Evolutionary conservation across 2,888 invertebrate genomes (phyloP), one percentile per base, ranked within the genome.

Genomic region (Amblyjoppa proteus): DNA sequence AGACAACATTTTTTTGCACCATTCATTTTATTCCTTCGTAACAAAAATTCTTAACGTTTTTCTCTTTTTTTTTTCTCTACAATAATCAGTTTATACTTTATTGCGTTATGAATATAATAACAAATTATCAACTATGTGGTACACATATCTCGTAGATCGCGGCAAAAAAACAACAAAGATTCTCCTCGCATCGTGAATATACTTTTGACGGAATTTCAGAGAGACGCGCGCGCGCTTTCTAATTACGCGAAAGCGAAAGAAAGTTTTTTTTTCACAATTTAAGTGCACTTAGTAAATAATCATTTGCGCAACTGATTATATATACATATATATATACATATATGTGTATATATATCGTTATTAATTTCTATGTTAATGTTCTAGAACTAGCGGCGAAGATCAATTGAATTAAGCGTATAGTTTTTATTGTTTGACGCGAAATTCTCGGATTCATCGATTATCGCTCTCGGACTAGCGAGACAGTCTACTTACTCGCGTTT

Each of bases 31-130:
- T 76, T 76, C 61, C 49, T 76, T 66, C 51, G 75, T 76, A 83
- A 66, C 74, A 86, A 81, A 81, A 85, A 83, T 77, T 68, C 28
- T 70, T 58, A 84, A 25, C 49, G 68, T 70, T 31, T 84, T 83
- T 75, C 69, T 69, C 69, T 76, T 70, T 7, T 76, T 71, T 75
- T 76, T 51, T 49, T 68, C 75, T 85, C 83, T 85, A 87, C 84
- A 79, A 69, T 86, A 83, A 88, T 87, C 79, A 81, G 73, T 85
- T 84, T 83, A 84, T 85, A 61, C 78, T 84, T 85, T 81, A 80
- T 81, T 87, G 85, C 82, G 84, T 87, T 89, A 89, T 87, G 88
- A 89, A 88, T 89, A 87, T 89, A 89, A 88, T 86, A 89, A 89
- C 89, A 88, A 89, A 89, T 85, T 74, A 86, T 84, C 51, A 87